Base-by-base conservation (phyloP, 2,113 vertebrate species). In the Nyctibius bracteatus region DNA sequence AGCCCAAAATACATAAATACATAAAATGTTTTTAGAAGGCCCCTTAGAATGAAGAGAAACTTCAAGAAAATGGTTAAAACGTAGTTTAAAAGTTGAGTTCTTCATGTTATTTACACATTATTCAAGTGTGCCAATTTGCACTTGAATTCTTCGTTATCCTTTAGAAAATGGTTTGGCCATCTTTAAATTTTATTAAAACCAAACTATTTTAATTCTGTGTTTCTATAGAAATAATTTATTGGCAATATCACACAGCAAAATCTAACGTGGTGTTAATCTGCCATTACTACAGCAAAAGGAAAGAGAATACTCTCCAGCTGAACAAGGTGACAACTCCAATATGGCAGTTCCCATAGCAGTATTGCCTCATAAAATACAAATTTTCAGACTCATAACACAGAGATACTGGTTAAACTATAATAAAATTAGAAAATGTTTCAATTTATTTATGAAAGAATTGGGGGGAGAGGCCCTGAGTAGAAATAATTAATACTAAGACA, bases 1-100 rank as follows among this genome's bases (percentile, higher is more conserved):
- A 87, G 63, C 35, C 43, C 27, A 52, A 82, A 78, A 62, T 2
- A 49, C 15, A 79, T 31, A 54, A 33, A 96, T 63, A 86, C 73
- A 58, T 35, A 62, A 55, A 88, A 18, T 4, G 14, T 87, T 51
- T 86, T 62, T 12, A 95, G 81, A 97, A 82, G 20, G 68, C 43
- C 25, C 15, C 74, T 49, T 19, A 8, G 47, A 84, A 87, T 3
- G 10, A 81, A 75, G 39, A 57, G 37, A 61, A 89, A 22, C 49
- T 58, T 70, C 0, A 71, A 67, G 33, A 61, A 82, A 92, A 23
- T 5, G 12, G 6, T 81, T 51, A 84, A 61, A 92, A 62, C 11
- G 43, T 7, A 58, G 23, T 63, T 81, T 47, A 73, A 57, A 88
- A 84, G 35, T 25, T 16, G 21, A 88, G 16, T 19, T 63, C 15